These are phyloP conservation scores for Anguilla rostrata DNA, from an alignment of 2,113 vertebrate genomes.

Conservation along the genomic window DNA sequence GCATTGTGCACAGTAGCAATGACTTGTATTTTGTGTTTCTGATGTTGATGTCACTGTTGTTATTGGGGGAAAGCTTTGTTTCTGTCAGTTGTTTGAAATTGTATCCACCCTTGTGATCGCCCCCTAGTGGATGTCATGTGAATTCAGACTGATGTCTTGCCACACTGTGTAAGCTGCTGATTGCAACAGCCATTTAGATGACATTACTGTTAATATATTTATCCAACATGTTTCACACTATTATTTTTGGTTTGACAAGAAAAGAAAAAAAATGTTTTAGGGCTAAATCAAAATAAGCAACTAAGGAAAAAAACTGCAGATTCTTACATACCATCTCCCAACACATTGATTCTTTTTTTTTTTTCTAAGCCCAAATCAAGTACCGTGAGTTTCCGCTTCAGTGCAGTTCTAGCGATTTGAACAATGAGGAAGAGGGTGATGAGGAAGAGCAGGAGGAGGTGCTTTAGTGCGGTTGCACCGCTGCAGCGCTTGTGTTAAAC, in stretches of 20 bases:
- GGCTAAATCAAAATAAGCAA: neutral
- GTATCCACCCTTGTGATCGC: neutral
- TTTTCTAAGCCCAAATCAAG: neutral
- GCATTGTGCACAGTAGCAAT: neutral
- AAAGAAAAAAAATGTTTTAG: neutral
- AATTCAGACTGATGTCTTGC: neutral
- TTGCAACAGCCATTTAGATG: neutral
- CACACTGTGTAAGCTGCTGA: neutral
- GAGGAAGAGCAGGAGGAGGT: neutral
- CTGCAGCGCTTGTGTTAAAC: slow-evolving; percentile 13
- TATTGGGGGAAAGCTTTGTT: slow-evolving; percentile 12
- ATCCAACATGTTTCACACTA: neutral
- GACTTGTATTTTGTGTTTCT: neutral
- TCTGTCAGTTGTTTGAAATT: neutral
- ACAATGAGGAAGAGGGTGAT: neutral
- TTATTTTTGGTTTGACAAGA: neutral
- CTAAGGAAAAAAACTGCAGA: neutral
- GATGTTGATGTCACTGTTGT: neutral
- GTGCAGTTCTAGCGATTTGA: neutral
- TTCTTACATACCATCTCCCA: neutral
- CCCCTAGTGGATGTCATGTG: neutral
- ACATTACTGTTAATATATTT: neutral
- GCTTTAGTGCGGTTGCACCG: neutral
- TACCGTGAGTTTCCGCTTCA: neutral
- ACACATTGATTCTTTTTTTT: too few relatives aligned